phyloP scores from a whole-genome alignment of 2,888 invertebrate genomes.

The Thecocarcelia acutangulata region DNA sequence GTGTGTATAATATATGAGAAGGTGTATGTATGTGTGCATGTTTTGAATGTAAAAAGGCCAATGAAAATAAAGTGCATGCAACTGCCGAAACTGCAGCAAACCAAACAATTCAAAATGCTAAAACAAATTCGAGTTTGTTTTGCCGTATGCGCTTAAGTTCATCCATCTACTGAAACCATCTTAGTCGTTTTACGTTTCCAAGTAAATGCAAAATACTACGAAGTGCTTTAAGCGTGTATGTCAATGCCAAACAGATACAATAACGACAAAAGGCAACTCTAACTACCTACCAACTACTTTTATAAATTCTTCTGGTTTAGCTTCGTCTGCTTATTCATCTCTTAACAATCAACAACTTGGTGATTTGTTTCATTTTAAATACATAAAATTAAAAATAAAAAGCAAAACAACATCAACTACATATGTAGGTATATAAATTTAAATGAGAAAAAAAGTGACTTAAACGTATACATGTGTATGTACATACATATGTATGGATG shows the following conservation, averaged over 20 bases:
- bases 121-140: slow-evolving; percentile 9
- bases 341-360: slow-evolving; percentile 36
- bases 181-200: slow-evolving; percentile 41
- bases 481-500: not conserved
- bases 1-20: not conserved
- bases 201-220: slow-evolving; percentile 58
- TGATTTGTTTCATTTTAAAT: slow-evolving; percentile 8
- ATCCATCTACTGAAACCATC: slow-evolving; percentile 35
- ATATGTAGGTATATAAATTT: slow-evolving; percentile 6
- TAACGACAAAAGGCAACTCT: slow-evolving; percentile 21
- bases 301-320: slow-evolving; percentile 36
- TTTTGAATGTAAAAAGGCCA: no score
- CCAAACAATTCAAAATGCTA: not conserved
- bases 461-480: not conserved
- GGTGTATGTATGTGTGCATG: not conserved
- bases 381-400: slow-evolving; percentile 34
- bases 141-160: slow-evolving; percentile 6
- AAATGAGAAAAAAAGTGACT: not conserved
- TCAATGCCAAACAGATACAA: slow-evolving; percentile 59
- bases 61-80: not conserved
- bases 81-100: slow-evolving; percentile 12
- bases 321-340: slow-evolving; percentile 33
- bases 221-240: slow-evolving; percentile 62
- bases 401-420: slow-evolving; percentile 2
- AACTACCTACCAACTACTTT: slow-evolving; percentile 20